Percentiles rank a stretch among this genome's conserved stretches.
phyloP scores from a whole-genome alignment of 2,797 vertebrate genomes.

The Sylvilagus floridanus region DNA sequence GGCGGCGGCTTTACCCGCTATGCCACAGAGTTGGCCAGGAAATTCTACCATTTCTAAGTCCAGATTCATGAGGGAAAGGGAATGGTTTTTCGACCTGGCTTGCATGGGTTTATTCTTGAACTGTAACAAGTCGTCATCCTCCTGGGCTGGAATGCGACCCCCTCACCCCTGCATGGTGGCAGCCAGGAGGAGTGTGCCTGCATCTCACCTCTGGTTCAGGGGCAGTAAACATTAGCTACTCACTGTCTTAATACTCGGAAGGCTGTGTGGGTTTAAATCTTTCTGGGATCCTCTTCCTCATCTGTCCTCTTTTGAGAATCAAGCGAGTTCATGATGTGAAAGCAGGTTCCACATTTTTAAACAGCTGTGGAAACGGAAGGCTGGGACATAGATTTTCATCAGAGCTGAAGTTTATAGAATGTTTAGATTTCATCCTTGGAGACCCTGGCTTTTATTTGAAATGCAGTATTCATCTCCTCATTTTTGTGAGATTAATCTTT shows the following conservation, averaged over 20 bases:
- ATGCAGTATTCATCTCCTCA: constrained; percentile 36
- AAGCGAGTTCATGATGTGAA: constrained; percentile 63
- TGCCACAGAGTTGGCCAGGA: too few relatives aligned
- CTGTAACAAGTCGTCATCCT: constrained; percentile 4
- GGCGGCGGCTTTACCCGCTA: too few relatives aligned
- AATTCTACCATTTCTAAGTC: not conserved
- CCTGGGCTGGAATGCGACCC: not conserved
- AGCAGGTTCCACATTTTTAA: constrained; percentile 49
- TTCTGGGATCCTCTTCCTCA: constrained; percentile 2
- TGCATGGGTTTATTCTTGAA: not conserved
- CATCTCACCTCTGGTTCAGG: not conserved
- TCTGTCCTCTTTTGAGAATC: constrained; percentile 35
- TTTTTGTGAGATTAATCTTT: constrained; percentile 68
- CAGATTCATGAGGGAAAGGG: not conserved
- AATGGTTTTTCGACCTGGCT: not conserved
- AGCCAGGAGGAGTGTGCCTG: not conserved
- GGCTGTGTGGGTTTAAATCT: not conserved
- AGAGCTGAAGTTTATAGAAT: constrained; percentile 26
- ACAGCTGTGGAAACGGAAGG: not conserved
- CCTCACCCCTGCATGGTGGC: not conserved
- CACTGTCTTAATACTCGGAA: not conserved
- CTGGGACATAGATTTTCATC: constrained; percentile 60
- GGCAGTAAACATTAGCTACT: not conserved
- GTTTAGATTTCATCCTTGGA: constrained; percentile 69
- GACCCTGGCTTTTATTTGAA: constrained; percentile 68